A percentile compares a stretch with the other conserved stretches of the same genome.
These are phyloP conservation scores for Sarcophaga variegata DNA, from an alignment of 2,888 invertebrate species.

Conservation along the genomic window DNA sequence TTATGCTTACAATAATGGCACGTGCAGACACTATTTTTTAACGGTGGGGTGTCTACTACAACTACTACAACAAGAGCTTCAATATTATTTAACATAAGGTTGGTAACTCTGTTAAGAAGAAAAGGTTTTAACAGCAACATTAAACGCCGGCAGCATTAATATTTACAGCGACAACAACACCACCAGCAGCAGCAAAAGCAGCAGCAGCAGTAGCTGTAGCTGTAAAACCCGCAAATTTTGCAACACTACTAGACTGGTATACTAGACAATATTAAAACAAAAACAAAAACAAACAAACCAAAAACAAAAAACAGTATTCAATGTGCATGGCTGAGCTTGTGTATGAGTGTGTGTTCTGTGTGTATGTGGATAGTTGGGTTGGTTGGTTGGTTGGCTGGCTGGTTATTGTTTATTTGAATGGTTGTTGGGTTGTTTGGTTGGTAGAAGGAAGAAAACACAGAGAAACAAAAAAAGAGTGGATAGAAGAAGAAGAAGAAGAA, in stretches of 20 bases:
- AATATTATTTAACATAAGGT: slow-evolving; percentile 30
- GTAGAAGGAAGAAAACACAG: slow-evolving; percentile 40
- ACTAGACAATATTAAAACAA: slow-evolving; percentile 57
- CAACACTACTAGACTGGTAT: slow-evolving; percentile 63
- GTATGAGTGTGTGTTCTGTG: slow-evolving; percentile 18
- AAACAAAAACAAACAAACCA: slow-evolving; percentile 42
- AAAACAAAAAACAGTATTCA: slow-evolving; percentile 40
- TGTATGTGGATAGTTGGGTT: slow-evolving; percentile 32
- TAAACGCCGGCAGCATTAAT: slow-evolving; percentile 14
- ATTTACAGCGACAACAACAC: slow-evolving; percentile 27
- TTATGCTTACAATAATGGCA: slow-evolving; percentile 19
- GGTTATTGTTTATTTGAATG: slow-evolving; percentile 20
- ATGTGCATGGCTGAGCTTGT: slow-evolving; percentile 35
- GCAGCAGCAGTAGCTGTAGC: slow-evolving; percentile 38
- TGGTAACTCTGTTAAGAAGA: slow-evolving; percentile 60
- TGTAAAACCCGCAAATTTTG: slow-evolving; percentile 65
- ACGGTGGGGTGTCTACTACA: not conserved
- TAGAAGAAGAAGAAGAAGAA: slow-evolving; percentile 24
- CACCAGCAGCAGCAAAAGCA: not conserved
- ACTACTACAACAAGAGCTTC: slow-evolving; percentile 22
- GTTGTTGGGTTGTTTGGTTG: slow-evolving; percentile 31
- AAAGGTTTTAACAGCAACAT: slow-evolving; percentile 48
- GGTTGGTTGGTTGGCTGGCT: slow-evolving; percentile 25
- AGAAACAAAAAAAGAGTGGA: slow-evolving; percentile 39
- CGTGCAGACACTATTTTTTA: slow-evolving; percentile 36